These are phyloP conservation scores for Chaetodon trifascialis DNA, from an alignment of 2,113 vertebrate genomes.

Conservation along the genomic window DNA sequence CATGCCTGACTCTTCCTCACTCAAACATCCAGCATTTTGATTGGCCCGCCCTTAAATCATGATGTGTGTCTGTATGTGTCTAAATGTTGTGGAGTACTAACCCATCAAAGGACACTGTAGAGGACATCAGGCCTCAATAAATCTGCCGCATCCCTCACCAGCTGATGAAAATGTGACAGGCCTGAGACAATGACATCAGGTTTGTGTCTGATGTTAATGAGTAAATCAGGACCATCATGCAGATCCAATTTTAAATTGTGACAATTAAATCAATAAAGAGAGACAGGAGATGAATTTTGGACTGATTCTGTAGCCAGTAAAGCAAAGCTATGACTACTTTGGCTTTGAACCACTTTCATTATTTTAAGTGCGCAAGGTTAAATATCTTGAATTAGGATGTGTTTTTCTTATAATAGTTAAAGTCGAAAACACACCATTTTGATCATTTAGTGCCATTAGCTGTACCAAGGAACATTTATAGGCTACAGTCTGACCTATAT, in stretches of 20 bases:
- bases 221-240: not conserved
- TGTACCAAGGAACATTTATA: not conserved
- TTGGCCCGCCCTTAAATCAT: conserved; percentile 11
- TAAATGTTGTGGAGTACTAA: conserved; percentile 4
- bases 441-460: conserved; percentile 6
- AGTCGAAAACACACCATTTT: conserved; percentile 6
- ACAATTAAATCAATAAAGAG: conserved; percentile 43
- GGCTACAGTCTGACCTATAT: not conserved
- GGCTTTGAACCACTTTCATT: conserved; percentile 43
- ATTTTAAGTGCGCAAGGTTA: conserved; percentile 16
- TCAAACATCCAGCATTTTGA: not conserved
- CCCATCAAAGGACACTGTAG: conserved; percentile 20
- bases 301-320: not conserved
- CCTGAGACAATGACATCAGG: conserved; percentile 2
- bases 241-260: conserved; percentile 6
- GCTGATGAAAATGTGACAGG: conserved; percentile 35
- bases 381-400: conserved; percentile 2
- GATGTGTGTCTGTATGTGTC: conserved; percentile 23
- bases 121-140: conserved; percentile 1
- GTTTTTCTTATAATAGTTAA: not conserved
- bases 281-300: conserved; percentile 12
- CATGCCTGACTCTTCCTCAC: not conserved
- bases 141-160: conserved; percentile 20
- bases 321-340: conserved; percentile 1
- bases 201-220: conserved; percentile 1